Base-by-base conservation (phyloP, 2,888 invertebrate genomes). In the Ypsolopha scabrella region DNA sequence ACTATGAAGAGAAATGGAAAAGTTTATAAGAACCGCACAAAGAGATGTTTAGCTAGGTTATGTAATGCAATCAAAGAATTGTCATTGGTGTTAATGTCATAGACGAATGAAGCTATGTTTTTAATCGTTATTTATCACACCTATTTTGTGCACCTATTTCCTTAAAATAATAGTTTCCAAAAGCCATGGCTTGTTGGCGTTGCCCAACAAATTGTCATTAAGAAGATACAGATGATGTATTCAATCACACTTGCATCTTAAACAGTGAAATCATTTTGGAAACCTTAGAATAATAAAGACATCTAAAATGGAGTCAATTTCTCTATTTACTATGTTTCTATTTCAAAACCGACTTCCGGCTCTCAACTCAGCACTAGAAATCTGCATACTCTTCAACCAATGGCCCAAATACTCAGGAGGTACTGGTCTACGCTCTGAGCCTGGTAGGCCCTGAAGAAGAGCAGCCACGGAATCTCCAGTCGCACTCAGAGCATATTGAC, bases 351-450 rank as follows among this genome's bases (percentile, higher is more conserved):
- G 24, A 10, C 9, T 38, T 41, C 6, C 37, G 6, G 35, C 34
- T 58, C 67, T 70, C 50, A 78, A 57, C 44, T 71, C 76, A 0
- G 53, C 39, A 58, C 83, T 80, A 36, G 69, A 66, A 37, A 71
- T 59, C 50, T 69, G 57, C 75, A 80, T 77, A 54, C 79, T 75
- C 7, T 58, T 51, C 52, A 80, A 49, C 85, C 85, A 85, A 41
- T 55, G 49, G 37, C 63, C 47, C 11, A 85, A 71, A 50, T 78
- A 72, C 13, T 67, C 62, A 0, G 82, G 80, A 51, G 77, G 77
- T 6, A 45, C 41, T 7, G 60, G 69, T 11, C 10, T 61, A 2
- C 14, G 47, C 36, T 67, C 58, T 0, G 64, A 68, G 1, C 75
- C 75, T 13, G 65, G 59, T 4, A 81, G 52, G 7, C 59, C 69